These are phyloP conservation scores for Ctenosaura bakeri DNA, from an alignment of 2,797 vertebrate genomes.

Conservation along the genomic window DNA sequence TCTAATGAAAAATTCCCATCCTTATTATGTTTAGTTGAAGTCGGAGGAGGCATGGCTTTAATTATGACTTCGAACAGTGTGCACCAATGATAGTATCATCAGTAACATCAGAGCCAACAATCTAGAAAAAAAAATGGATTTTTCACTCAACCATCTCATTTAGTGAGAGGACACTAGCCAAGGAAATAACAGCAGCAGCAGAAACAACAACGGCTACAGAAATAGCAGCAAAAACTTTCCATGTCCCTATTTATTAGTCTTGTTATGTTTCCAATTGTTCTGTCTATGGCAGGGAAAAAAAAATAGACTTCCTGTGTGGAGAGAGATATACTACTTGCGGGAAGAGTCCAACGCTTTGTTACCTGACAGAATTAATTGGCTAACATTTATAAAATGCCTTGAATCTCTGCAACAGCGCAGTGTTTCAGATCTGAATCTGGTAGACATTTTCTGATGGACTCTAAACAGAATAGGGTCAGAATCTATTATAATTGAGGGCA, in stretches of 20 bases:
- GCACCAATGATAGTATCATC: neutral
- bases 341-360: constrained; percentile 6
- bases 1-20: too few species aligned
- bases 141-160: neutral
- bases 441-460: constrained; percentile 61
- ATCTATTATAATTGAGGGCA: constrained; percentile 69
- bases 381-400: constrained; percentile 43
- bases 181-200: neutral
- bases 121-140: neutral
- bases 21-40: too few species aligned
- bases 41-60: too few species aligned
- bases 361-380: constrained; percentile 16
- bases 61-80: neutral
- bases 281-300: too few species aligned
- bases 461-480: constrained; percentile 53
- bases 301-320: neutral
- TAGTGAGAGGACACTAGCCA: neutral
- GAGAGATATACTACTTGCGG: neutral
- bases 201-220: too few species aligned
- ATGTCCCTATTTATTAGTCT: neutral
- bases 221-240: neutral
- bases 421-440: constrained; percentile 17
- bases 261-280: neutral
- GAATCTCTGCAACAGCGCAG: constrained; percentile 14
- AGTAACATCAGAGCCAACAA: neutral